These are phyloP conservation scores for Drosophila nigricruria DNA, from an alignment of 2,888 invertebrate genomes.

Conservation along the genomic window DNA sequence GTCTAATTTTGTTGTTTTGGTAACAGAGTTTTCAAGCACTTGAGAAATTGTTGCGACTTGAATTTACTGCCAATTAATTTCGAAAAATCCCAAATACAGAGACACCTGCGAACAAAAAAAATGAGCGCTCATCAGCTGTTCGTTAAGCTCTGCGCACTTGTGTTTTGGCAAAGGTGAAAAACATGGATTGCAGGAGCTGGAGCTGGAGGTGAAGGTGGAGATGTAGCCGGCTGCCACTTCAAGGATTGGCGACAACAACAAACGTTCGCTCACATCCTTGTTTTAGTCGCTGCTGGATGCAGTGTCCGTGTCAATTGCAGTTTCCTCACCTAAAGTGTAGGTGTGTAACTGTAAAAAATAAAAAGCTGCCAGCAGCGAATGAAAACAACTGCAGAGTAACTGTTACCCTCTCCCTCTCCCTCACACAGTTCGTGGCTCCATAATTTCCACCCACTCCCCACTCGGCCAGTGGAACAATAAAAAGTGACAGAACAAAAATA, in stretches of 20 bases:
- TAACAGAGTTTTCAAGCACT: constrained; percentile 42
- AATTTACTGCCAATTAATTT: constrained; percentile 66
- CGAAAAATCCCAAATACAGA: constrained; percentile 41
- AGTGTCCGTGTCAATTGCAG: constrained; percentile 77
- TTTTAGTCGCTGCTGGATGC: constrained; percentile 42
- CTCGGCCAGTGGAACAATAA: constrained; percentile 61
- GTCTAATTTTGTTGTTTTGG: constrained; percentile 59
- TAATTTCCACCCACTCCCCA: background rate
- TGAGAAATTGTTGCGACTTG: constrained; percentile 43
- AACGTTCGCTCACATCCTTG: constrained; percentile 38
- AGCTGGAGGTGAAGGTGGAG: constrained; percentile 9
- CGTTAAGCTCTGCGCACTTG: constrained; percentile 7
- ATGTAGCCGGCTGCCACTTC: constrained; percentile 22
- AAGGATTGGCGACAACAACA: constrained; percentile 33
- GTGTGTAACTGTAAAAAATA: constrained; percentile 70
- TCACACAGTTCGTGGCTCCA: background rate
- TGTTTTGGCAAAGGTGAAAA: background rate
- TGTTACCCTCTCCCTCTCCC: constrained; percentile 2
- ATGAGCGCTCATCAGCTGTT: constrained; percentile 33
- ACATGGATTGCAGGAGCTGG: constrained; percentile 23
- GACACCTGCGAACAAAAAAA: constrained; percentile 10
- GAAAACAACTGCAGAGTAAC: constrained; percentile 50
- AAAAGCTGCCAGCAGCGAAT: constrained; percentile 67
- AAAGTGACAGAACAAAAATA: constrained; percentile 78
- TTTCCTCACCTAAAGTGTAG: constrained; percentile 72